Percentiles rank a stretch among this genome's conserved stretches.
phyloP scores from a whole-genome alignment of 2,113 vertebrate species.

The Sula dactylatra region DNA sequence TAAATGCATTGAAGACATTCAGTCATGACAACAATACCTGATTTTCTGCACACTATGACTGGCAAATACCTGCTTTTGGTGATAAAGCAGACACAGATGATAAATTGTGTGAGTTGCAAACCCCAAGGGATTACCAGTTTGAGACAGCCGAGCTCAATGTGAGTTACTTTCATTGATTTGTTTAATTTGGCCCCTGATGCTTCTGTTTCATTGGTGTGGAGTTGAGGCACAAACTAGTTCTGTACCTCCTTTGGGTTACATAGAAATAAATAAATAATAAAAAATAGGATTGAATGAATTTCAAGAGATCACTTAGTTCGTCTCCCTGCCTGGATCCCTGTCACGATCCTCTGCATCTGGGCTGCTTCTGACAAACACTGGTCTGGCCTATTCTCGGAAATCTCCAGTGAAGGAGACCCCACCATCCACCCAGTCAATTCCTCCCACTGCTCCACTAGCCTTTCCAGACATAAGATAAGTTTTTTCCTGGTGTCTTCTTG shows the following conservation, averaged over 20 bases:
- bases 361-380: background rate
- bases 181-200: background rate
- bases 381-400: background rate
- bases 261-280: background rate
- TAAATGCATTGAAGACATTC: slow-evolving; percentile 6
- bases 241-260: background rate
- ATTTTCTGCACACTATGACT: background rate
- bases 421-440: background rate
- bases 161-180: background rate
- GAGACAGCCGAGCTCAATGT: background rate
- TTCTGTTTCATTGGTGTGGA: background rate
- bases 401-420: background rate
- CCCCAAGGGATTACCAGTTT: background rate
- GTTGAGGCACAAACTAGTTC: background rate
- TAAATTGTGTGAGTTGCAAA: background rate
- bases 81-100: slow-evolving; percentile 12
- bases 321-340: background rate
- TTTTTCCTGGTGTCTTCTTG: background rate
- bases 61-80: slow-evolving; percentile 33
- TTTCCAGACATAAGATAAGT: background rate
- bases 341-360: background rate
- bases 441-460: background rate
- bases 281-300: background rate
- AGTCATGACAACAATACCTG: background rate
- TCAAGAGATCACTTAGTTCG: background rate